Conservation (phyloP, 2,888 invertebrate species). For the Sphaeridia pumilis region DNA sequence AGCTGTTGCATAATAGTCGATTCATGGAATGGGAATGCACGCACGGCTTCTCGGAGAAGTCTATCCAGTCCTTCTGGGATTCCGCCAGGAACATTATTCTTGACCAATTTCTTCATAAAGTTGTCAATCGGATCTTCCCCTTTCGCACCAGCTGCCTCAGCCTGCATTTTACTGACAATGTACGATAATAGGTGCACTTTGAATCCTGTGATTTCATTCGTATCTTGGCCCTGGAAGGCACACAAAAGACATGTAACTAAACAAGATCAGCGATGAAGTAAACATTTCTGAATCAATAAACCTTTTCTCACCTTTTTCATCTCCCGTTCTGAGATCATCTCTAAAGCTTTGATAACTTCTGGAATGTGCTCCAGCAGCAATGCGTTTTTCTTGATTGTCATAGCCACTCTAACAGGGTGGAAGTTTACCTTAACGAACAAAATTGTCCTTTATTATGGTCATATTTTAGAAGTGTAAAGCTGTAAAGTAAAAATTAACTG, state of each 20-base stretch:
- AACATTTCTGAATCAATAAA: not conserved
- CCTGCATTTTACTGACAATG: conserved; percentile 50
- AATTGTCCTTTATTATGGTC: not conserved
- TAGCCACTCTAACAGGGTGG: conserved; percentile 67
- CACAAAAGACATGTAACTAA: not conserved
- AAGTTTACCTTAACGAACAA: conserved; percentile 54
- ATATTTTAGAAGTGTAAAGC: not conserved
- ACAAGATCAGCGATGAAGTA: not conserved
- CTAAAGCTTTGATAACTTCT: conserved; percentile 63
- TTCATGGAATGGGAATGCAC: conserved; percentile 82
- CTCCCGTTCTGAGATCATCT: conserved; percentile 71
- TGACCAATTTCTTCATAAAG: conserved; percentile 60
- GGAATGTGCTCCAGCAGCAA: conserved; percentile 61
- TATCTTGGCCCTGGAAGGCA: conserved; percentile 51
- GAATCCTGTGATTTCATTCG: conserved; percentile 81
- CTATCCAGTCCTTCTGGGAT: conserved; percentile 50
- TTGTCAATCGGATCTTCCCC: conserved; percentile 55
- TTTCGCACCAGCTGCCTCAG: conserved; percentile 42
- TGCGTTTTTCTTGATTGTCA: conserved; percentile 62
- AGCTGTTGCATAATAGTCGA: conserved; percentile 74
- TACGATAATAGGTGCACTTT: conserved; percentile 69
- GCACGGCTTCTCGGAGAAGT: conserved; percentile 71
- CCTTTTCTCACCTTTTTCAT: conserved; percentile 49
- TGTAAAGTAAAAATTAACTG: too few relatives aligned
- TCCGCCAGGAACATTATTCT: conserved; percentile 45